These are phyloP conservation scores for Phengaris alcon DNA, from an alignment of 2,888 invertebrate species.

Conservation along the genomic window DNA sequence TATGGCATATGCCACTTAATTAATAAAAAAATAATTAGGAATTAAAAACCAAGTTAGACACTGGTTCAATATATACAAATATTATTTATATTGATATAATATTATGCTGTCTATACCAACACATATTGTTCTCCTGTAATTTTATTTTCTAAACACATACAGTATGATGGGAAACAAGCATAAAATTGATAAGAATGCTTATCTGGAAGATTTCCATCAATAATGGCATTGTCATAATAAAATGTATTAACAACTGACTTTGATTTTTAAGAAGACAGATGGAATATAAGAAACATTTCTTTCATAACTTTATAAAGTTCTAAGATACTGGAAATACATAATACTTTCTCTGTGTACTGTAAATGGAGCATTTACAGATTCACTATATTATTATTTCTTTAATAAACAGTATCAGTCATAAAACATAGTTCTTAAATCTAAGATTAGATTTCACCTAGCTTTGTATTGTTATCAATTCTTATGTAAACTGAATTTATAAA, in stretches of 20 bases:
- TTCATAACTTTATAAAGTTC: neutral
- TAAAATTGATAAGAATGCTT: too few relatives aligned
- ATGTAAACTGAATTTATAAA: constrained; percentile 28
- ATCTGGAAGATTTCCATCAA: too few relatives aligned
- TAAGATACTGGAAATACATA: neutral
- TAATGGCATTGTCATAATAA: too few relatives aligned
- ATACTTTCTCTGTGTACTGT: neutral
- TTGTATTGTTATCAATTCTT: constrained; percentile 17
- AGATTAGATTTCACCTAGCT: constrained; percentile 20
- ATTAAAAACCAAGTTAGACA: too few relatives aligned
- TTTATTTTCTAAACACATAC: too few relatives aligned
- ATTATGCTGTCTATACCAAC: too few relatives aligned
- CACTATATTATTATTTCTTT: neutral
- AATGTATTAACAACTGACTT: neutral
- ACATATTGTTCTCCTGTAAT: too few relatives aligned
- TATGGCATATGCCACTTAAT: too few relatives aligned
- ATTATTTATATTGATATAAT: too few relatives aligned
- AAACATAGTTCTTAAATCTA: constrained; percentile 25
- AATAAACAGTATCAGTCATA: constrained; percentile 25
- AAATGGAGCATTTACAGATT: neutral
- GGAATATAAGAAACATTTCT: neutral
- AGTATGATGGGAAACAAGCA: too few relatives aligned
- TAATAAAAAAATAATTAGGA: too few relatives aligned
- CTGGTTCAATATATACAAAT: too few relatives aligned
- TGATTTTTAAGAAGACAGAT: neutral